Evolutionary conservation across 2,797 vertebrate genomes (phyloP), one percentile per base, ranked within the genome.

Genomic region (Eospalax fontanierii): DNA sequence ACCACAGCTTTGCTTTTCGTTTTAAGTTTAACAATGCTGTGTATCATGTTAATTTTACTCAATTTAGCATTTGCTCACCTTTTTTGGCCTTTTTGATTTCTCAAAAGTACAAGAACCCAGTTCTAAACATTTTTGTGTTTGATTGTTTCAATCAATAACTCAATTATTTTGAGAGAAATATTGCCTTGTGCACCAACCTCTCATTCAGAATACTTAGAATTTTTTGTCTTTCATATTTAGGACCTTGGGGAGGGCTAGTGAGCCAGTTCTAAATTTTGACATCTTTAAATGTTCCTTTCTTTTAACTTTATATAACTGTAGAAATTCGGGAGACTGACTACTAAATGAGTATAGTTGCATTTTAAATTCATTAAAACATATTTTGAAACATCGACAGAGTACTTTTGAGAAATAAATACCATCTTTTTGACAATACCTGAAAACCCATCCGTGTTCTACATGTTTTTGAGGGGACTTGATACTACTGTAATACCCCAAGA

Each of bases 331-430:
- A 73, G 18, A 43, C 84, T 66, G 86, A 8, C 1, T 70, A 24
- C 22, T 89, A 85, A 84, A 66, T 63, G 35, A 33, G 74, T 71
- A 1, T 30, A 79, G 88, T 89, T 95, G 93, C 70, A 85, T 68
- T 70, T 81, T 90, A 59, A 93, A 82, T 79, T 93, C 70, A 81
- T 79, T 43, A 43, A 92, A 76, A 0, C 43, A 84, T 11, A 57
- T 19, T 93, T 74, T 84, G 6, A 40, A 93, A 81, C 40, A 90
- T 59, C 84, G 68, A 83, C 22, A 73, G 1, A 59, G 5, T 89
- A 28, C 9, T 92, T 96, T 89, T 93, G 19, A 84, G 71, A 89
- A 93, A 86, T 78, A 94, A 94, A 63, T 68, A 78, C 8, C 2
- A 87, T 22, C 74, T 91, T 89, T 95, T 95, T 89, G 54, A 87